These are phyloP conservation scores for Luperina nickerlii DNA, from an alignment of 2,888 invertebrate genomes.

Conservation along the genomic window DNA sequence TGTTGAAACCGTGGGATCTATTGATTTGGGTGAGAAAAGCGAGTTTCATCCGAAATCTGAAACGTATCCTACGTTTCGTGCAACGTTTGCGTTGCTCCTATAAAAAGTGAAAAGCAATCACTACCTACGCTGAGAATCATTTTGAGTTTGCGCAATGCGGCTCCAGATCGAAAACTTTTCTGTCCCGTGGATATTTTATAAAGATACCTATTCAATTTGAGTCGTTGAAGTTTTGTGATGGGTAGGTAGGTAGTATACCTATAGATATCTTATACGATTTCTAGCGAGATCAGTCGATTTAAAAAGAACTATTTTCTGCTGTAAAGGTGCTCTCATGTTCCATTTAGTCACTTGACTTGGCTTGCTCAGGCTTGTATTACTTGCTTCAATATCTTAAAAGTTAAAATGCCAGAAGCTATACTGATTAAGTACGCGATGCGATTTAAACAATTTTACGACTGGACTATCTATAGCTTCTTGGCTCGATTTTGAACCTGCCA, in stretches of 20 bases:
- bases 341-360: neutral
- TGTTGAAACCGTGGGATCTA: too few species aligned
- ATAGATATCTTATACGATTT: neutral
- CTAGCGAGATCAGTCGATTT: neutral
- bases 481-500: neutral
- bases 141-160: constrained; percentile 19
- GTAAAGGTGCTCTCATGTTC: neutral
- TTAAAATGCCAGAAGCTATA: neutral
- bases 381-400: neutral
- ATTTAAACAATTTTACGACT: too few species aligned
- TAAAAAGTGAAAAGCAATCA: constrained; percentile 28
- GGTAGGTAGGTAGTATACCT: neutral
- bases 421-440: neutral
- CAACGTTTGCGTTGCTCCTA: neutral
- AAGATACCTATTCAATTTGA: neutral
- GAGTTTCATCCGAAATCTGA: neutral
- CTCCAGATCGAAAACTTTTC: neutral
- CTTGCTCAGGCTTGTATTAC: neutral
- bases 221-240: neutral
- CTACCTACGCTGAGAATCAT: neutral
- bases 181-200: neutral
- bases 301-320: neutral
- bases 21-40: neutral
- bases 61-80: neutral
- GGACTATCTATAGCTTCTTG: neutral